Evolutionary conservation across 2,113 vertebrate genomes (phyloP).

Genomic region (Myrmophylax atrothorax): DNA sequence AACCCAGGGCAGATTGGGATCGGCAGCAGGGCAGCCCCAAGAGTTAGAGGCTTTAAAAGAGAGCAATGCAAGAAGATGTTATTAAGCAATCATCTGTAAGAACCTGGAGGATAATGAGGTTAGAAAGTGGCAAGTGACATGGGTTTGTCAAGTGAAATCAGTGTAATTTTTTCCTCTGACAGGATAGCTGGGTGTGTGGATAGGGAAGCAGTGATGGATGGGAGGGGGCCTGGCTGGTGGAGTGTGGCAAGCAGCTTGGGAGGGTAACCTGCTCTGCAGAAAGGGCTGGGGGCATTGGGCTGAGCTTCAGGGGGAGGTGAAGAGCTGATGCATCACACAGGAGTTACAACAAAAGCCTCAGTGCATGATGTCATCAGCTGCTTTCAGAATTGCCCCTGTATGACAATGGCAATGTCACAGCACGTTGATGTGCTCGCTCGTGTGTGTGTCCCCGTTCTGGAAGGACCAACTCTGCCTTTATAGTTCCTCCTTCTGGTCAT

Average conservation of each 20-base stretch:
- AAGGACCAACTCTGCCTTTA: background rate
- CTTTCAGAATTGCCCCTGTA: background rate
- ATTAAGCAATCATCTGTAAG: background rate
- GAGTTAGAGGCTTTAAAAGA: background rate
- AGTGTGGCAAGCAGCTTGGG: background rate
- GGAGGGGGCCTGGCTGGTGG: background rate
- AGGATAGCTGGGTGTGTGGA: background rate
- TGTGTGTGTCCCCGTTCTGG: background rate
- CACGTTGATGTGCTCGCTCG: accelerated
- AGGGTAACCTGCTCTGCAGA: background rate
- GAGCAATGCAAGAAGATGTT: background rate
- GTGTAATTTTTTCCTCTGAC: background rate
- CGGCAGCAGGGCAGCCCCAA: background rate
- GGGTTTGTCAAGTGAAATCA: background rate
- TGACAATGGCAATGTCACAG: accelerated
- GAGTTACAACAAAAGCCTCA: background rate
- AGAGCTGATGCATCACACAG: background rate
- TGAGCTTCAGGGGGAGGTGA: background rate
- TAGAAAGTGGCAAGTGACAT: background rate
- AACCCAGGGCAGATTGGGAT: background rate
- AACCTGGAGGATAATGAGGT: background rate
- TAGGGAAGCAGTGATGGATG: background rate
- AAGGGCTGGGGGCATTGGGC: background rate
- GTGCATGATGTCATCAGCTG: accelerated
- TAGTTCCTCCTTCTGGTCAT: too few relatives aligned